Conservation (phyloP, 2,113 vertebrate genomes). For the Delphinus delphis region DNA sequence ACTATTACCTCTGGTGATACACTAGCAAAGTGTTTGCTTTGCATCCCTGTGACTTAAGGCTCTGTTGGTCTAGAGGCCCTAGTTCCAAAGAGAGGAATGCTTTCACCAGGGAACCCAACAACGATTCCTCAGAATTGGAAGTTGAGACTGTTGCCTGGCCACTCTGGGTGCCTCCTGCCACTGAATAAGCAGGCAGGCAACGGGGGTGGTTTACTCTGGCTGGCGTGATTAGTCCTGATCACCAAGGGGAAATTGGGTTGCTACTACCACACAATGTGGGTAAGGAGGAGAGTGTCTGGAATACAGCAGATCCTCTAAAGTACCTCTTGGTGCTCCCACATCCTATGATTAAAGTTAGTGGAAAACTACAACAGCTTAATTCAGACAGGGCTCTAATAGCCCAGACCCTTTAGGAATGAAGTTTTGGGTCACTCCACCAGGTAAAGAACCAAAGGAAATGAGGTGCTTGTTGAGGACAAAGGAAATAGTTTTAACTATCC, state of each 20-base stretch:
- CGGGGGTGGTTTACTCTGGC: background rate
- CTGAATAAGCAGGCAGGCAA: background rate
- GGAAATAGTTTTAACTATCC: background rate
- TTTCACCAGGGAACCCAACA: background rate
- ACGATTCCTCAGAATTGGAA: background rate
- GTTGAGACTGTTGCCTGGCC: background rate
- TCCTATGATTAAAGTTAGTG: background rate
- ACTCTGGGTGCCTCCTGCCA: background rate
- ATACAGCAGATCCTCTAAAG: background rate
- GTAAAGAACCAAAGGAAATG: background rate
- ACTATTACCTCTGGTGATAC: background rate
- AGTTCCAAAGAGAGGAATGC: background rate
- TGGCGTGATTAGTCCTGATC: background rate
- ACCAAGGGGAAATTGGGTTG: background rate
- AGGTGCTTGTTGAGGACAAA: background rate
- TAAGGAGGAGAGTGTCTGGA: background rate
- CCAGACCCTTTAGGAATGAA: background rate
- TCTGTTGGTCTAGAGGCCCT: background rate
- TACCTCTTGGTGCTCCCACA: background rate
- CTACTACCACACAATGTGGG: background rate
- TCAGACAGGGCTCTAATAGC: background rate
- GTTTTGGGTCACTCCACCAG: background rate
- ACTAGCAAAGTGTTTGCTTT: background rate
- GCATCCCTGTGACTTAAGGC: background rate
- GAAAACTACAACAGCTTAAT: background rate